phyloP scores from a whole-genome alignment of 2,113 vertebrate species.

The Chionis minor region DNA sequence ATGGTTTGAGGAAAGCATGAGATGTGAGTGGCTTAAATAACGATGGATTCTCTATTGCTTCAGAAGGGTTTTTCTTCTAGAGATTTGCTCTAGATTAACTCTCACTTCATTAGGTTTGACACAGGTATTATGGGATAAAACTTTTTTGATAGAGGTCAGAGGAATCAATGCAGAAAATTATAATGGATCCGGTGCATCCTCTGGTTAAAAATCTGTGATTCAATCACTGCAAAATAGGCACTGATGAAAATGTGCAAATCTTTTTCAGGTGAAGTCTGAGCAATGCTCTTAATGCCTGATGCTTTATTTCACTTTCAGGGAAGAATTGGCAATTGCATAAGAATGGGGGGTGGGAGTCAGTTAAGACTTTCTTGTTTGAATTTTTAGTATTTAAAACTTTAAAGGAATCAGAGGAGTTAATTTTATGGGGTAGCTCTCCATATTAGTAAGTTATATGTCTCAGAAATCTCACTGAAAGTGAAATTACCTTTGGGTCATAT shows the following conservation, averaged over 20 bases:
- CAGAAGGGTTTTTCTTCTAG: not conserved
- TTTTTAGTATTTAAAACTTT: not conserved
- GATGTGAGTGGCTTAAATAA: fast-evolving
- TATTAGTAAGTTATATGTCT: not conserved
- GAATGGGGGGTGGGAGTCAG: not conserved
- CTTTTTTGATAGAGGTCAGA: not conserved
- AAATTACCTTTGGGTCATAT: not conserved
- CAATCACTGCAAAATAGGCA: not conserved
- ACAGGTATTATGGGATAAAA: not conserved
- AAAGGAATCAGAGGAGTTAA: not conserved
- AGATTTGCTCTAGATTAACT: not conserved
- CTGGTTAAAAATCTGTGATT: not conserved
- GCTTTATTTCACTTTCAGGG: not conserved
- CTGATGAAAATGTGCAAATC: not conserved
- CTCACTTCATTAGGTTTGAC: not conserved
- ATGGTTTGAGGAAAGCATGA: not conserved
- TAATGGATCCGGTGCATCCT: not conserved
- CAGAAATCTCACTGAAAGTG: not conserved
- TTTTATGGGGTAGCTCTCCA: not conserved
- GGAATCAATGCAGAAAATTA: not conserved
- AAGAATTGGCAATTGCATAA: not conserved
- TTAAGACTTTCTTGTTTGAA: not conserved
- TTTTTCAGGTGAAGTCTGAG: not conserved
- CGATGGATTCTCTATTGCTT: not conserved
- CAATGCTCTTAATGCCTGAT: not conserved